phyloP scores from a whole-genome alignment of 2,888 invertebrate species.

The Sylvicola cinctus region DNA sequence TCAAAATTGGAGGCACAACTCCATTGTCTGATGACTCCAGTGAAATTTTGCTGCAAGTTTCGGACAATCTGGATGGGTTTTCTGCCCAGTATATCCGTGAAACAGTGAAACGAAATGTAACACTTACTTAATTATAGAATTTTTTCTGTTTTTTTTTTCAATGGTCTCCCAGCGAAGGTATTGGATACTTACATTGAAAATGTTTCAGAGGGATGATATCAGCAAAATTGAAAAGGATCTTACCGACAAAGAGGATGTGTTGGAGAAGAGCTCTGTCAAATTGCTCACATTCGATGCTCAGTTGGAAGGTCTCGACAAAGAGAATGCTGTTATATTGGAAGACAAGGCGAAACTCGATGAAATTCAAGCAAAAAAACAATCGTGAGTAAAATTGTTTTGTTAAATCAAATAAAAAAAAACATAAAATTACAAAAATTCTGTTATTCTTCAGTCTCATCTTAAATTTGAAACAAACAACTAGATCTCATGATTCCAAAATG shows the following conservation, averaged over 20 bases:
- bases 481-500: constrained; percentile 24
- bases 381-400: constrained; percentile 17
- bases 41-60: constrained; percentile 38
- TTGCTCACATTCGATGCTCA: constrained; percentile 50
- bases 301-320: constrained; percentile 40
- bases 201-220: constrained; percentile 45
- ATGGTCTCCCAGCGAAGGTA: too few relatives aligned
- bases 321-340: constrained; percentile 32
- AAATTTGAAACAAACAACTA: constrained; percentile 36
- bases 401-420: background rate
- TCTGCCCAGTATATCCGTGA: constrained; percentile 42
- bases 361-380: constrained; percentile 30
- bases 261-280: constrained; percentile 40
- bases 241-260: constrained; percentile 26
- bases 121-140: constrained; percentile 16
- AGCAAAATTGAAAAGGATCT: constrained; percentile 47
- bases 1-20: constrained; percentile 29
- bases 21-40: constrained; percentile 35
- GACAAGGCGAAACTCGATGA: constrained; percentile 29
- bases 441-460: constrained; percentile 36
- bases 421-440: constrained; percentile 5
- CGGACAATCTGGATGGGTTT: constrained; percentile 42
- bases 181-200: too few relatives aligned
- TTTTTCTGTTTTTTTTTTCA: constrained; percentile 4
- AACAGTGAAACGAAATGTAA: constrained; percentile 51